These are phyloP conservation scores for Trichoplusia ni DNA, from an alignment of 1,140 invertebrate species.

Conservation along the genomic window DNA sequence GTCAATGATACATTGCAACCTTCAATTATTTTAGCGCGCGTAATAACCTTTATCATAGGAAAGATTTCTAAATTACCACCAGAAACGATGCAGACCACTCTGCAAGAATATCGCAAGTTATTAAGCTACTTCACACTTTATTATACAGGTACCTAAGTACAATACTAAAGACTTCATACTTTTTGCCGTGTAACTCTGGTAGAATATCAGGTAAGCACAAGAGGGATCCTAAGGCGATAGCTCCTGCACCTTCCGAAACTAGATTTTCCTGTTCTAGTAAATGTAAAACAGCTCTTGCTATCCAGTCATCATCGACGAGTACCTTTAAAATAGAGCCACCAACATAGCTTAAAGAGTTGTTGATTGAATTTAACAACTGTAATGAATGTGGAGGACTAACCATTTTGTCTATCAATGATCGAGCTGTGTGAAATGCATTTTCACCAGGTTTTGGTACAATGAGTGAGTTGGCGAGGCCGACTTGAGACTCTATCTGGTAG, in stretches of 20 bases:
- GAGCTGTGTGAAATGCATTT: constrained; percentile 85
- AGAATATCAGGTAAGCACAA: constrained; percentile 84
- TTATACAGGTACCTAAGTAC: neutral
- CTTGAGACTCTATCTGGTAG: constrained; percentile 70
- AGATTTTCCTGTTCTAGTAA: constrained; percentile 86
- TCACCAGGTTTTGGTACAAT: constrained; percentile 85
- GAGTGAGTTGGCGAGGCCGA: constrained; percentile 85
- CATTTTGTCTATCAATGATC: constrained; percentile 84
- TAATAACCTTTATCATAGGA: constrained; percentile 84
- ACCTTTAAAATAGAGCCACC: constrained; percentile 39
- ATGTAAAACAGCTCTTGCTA: constrained; percentile 85
- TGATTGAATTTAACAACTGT: neutral
- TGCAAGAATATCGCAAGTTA: constrained; percentile 48
- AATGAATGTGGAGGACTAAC: constrained; percentile 49
- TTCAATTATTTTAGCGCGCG: constrained; percentile 86
- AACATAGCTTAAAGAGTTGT: neutral
- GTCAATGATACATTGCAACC: constrained; percentile 84
- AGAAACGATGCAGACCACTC: constrained; percentile 85
- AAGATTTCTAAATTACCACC: constrained; percentile 88
- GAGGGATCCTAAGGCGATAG: constrained; percentile 84
- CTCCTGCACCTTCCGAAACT: constrained; percentile 87
- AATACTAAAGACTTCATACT: constrained; percentile 61
- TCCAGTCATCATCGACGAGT: constrained; percentile 80
- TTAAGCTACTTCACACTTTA: neutral
- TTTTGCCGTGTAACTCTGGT: constrained; percentile 85